A percentile compares a stretch with the other conserved stretches of the same genome.
phyloP scores from a whole-genome alignment of 2,113 vertebrate species.

The Dascyllus trimaculatus region DNA sequence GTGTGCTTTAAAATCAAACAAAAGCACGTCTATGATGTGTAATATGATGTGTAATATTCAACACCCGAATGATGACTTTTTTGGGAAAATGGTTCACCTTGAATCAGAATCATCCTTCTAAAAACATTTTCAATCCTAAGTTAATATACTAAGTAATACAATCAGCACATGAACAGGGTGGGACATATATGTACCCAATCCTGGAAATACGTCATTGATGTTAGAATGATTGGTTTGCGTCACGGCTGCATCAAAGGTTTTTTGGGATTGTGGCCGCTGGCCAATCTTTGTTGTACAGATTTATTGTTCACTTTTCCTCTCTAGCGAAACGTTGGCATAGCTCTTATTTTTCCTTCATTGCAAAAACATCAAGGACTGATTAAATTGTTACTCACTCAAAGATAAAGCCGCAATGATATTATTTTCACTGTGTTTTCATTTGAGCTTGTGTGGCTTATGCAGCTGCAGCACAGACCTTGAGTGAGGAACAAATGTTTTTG shows the following conservation, averaged over 20 bases:
- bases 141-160: neutral
- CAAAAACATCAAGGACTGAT: neutral
- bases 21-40: no score
- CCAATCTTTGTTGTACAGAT: neutral
- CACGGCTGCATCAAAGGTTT: neutral
- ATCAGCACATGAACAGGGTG: neutral
- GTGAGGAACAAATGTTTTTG: neutral
- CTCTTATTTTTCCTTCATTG: neutral
- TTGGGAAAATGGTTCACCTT: no score
- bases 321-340: neutral
- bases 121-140: neutral
- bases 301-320: neutral
- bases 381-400: neutral
- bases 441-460: neutral
- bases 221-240: neutral
- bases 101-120: neutral
- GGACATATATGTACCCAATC: neutral
- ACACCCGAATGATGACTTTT: no score
- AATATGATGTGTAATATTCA: no score
- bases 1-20: no score
- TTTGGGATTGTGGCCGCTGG: neutral
- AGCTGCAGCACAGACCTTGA: neutral
- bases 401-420: neutral
- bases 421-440: neutral
- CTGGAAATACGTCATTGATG: neutral